Conservation (phyloP, 2,797 vertebrate genomes). For the Enteromius mattozi region DNA sequence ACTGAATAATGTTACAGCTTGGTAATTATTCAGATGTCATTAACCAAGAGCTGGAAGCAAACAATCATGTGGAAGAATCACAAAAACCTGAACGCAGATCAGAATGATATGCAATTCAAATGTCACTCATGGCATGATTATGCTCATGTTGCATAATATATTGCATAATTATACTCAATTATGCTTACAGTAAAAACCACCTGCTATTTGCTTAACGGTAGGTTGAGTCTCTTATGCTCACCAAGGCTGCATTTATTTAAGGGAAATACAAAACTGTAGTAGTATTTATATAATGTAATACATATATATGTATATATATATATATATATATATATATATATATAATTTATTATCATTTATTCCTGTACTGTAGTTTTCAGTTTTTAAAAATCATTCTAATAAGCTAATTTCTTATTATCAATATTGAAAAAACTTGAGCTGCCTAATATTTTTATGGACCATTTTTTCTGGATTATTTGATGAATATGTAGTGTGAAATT, state of each 20-base stretch:
- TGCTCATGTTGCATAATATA: conserved; percentile 11
- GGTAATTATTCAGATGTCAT: conserved; percentile 26
- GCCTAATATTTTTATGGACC: neutral
- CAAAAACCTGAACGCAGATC: conserved; percentile 15
- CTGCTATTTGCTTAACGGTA: neutral
- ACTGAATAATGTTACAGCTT: neutral
- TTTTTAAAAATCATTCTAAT: neutral
- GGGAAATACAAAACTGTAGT: neutral
- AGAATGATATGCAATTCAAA: conserved; percentile 22
- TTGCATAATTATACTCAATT: conserved; percentile 29
- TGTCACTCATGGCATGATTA: conserved; percentile 18
- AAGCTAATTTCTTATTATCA: neutral
- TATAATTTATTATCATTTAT: no score
- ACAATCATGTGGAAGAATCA: conserved; percentile 18
- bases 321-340: no score
- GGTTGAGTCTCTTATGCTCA: neutral
- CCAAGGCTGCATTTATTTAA: neutral
- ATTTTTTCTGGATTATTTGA: neutral
- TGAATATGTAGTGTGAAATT: neutral
- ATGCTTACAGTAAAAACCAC: neutral
- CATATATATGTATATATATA: no score
- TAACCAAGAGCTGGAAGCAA: conserved; percentile 18
- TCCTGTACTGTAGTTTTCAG: neutral
- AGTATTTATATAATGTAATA: no score
- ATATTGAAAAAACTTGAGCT: neutral